Percentiles rank a stretch among this genome's conserved stretches.
phyloP scores from a whole-genome alignment of 1,140 invertebrate species.

The Drosophila subobscura region DNA sequence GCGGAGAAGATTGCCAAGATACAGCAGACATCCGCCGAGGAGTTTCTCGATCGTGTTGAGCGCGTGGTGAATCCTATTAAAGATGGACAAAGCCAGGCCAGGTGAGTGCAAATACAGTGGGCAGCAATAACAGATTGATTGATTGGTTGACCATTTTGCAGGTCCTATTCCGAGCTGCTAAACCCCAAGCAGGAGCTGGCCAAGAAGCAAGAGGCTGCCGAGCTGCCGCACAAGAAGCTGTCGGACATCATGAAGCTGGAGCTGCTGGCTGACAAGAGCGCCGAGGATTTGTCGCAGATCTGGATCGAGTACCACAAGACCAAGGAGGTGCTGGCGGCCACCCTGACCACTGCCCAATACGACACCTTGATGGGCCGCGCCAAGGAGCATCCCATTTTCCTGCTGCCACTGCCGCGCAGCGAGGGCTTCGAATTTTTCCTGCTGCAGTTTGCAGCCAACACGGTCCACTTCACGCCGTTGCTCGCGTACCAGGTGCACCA shows the following conservation, averaged over 20 bases:
- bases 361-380: slow-evolving; percentile 86
- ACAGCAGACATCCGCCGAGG: slow-evolving; percentile 90
- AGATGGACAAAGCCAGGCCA: slow-evolving; percentile 84
- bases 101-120: slow-evolving; percentile 26
- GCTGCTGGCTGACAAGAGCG: slow-evolving; percentile 88
- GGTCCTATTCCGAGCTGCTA: slow-evolving; percentile 83
- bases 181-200: slow-evolving; percentile 84
- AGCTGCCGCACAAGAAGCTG: slow-evolving; percentile 85
- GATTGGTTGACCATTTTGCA: slow-evolving; percentile 6
- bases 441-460: slow-evolving; percentile 89
- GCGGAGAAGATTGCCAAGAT: slow-evolving; percentile 89
- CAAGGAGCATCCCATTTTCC: slow-evolving; percentile 88
- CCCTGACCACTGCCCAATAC: slow-evolving; percentile 87
- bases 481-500: slow-evolving; percentile 94
- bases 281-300: slow-evolving; percentile 90
- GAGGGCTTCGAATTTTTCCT: slow-evolving; percentile 96
- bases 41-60: slow-evolving; percentile 89
- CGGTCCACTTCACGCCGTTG: slow-evolving; percentile 94
- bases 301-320: slow-evolving; percentile 92
- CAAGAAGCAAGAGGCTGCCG: slow-evolving; percentile 49
- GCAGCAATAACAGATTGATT: neutral
- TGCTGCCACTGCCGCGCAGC: slow-evolving; percentile 91
- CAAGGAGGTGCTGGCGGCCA: slow-evolving; percentile 90
- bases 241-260: slow-evolving; percentile 92
- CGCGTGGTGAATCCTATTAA: slow-evolving; percentile 83